phyloP scores from a whole-genome alignment of 2,888 invertebrate species.

The Monoplex corrugatus region DNA sequence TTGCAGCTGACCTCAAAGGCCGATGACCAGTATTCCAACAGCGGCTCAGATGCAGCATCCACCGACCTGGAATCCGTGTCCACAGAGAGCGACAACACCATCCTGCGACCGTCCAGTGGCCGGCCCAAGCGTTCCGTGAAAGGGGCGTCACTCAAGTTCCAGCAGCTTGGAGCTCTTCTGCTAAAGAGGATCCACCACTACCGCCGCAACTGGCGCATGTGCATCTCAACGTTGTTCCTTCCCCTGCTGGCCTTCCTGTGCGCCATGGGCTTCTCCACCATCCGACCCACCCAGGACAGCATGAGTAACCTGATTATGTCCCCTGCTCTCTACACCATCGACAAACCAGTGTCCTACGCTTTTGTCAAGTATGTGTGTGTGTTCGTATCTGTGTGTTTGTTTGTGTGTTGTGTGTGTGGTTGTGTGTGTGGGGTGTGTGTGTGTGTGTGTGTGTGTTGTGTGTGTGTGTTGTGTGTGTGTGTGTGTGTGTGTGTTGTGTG shows the following conservation, averaged over 20 bases:
- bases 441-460: neutral
- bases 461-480: neutral
- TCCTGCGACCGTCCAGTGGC: slow-evolving; percentile 76
- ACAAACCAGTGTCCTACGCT: slow-evolving; percentile 75
- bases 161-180: slow-evolving; percentile 76
- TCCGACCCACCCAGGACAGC: slow-evolving; percentile 71
- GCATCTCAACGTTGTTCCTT: slow-evolving; percentile 78
- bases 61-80: slow-evolving; percentile 33
- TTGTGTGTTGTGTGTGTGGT: neutral
- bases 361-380: slow-evolving; percentile 70
- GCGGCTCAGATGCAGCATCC: neutral
- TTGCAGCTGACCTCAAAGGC: slow-evolving; percentile 73
- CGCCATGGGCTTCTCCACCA: slow-evolving; percentile 78
- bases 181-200: slow-evolving; percentile 81
- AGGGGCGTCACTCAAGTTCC: slow-evolving; percentile 59
- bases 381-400: neutral
- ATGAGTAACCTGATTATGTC: slow-evolving; percentile 75
- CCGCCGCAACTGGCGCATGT: slow-evolving; percentile 77
- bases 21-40: slow-evolving; percentile 60
- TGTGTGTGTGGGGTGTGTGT: neutral
- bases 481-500: neutral
- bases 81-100: slow-evolving; percentile 43
- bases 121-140: slow-evolving; percentile 65
- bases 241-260: slow-evolving; percentile 79
- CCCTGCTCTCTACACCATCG: slow-evolving; percentile 79